These are phyloP conservation scores for Papilio gigon DNA, from an alignment of 2,888 invertebrate genomes.

Conservation along the genomic window DNA sequence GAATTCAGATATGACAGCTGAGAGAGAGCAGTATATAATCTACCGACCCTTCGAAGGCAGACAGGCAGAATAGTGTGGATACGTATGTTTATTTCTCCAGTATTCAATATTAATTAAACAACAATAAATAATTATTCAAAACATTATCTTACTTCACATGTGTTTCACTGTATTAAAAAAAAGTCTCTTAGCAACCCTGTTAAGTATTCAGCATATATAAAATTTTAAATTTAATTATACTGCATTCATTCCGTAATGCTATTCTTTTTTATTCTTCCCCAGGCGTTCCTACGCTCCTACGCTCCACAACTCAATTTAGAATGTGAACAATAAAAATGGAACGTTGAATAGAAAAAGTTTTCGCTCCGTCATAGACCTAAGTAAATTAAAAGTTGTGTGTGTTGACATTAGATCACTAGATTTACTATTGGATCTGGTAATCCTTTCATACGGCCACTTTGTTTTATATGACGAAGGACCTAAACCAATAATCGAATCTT, in stretches of 20 bases:
- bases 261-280: conserved; percentile 3
- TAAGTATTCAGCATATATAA: conserved; percentile 11
- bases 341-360: conserved; percentile 9
- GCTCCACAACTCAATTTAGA: conserved; percentile 20
- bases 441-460: background rate
- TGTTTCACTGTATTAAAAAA: too few species aligned
- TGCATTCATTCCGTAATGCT: conserved; percentile 11
- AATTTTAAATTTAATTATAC: conserved; percentile 21
- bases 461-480: background rate
- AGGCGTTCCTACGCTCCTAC: background rate
- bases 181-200: background rate
- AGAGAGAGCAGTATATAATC: too few species aligned
- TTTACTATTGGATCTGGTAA: background rate
- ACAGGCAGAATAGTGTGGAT: too few species aligned
- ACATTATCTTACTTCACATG: too few species aligned
- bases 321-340: conserved; percentile 14
- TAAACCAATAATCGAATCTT: background rate
- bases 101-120: too few species aligned
- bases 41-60: too few species aligned
- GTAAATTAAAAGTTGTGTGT: conserved; percentile 1
- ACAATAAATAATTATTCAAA: too few species aligned
- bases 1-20: too few species aligned
- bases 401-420: background rate
- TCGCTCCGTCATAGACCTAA: background rate
- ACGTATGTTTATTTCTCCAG: too few species aligned